These are phyloP conservation scores for Xiphydria camelus DNA, from an alignment of 2,888 invertebrate species.

Conservation along the genomic window DNA sequence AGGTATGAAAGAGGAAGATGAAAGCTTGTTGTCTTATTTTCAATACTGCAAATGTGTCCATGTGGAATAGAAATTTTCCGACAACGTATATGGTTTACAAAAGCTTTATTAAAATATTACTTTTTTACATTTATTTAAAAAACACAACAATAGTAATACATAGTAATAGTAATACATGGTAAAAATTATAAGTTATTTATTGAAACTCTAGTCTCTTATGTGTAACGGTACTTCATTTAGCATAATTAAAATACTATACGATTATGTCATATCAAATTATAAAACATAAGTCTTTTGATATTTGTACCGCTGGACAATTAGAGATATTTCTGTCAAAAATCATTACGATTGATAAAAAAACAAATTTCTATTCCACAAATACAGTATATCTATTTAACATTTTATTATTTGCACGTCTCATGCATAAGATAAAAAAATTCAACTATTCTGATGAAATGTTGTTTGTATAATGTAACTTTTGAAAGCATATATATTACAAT, in stretches of 20 bases:
- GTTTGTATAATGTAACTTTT: too few species aligned
- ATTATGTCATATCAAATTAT: too few species aligned
- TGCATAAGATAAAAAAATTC: too few species aligned
- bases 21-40: too few species aligned
- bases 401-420: too few species aligned
- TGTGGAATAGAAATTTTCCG: conserved; percentile 59
- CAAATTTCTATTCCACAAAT: conserved; percentile 50
- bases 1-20: too few species aligned
- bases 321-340: conserved; percentile 20
- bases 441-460: too few species aligned
- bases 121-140: conserved; percentile 5
- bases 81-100: conserved; percentile 14
- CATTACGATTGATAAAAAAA: conserved; percentile 18
- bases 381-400: too few species aligned
- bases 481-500: too few species aligned
- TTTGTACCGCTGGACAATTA: conserved; percentile 4
- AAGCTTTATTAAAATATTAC: conserved; percentile 25
- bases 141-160: conserved; percentile 8
- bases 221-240: too few species aligned
- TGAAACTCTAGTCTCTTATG: background rate
- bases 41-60: too few species aligned
- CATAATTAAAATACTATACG: too few species aligned
- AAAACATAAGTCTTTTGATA: conserved; percentile 16
- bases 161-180: background rate
- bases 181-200: background rate